A percentile compares a stretch with the other conserved stretches of the same genome.
phyloP scores from a whole-genome alignment of 2,888 invertebrate species.

The Vesta saturnalis region DNA sequence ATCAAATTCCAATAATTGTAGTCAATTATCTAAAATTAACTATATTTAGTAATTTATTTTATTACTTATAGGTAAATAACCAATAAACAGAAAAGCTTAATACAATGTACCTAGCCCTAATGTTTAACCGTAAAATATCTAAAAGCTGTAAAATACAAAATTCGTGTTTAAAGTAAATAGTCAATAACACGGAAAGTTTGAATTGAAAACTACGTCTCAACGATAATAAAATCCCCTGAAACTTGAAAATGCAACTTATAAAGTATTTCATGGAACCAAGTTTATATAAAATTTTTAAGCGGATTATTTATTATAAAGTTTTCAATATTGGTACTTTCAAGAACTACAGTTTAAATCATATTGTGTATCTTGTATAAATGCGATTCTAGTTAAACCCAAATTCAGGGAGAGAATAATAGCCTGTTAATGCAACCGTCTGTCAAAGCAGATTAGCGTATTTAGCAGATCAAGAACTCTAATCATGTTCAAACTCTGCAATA shows the following conservation, averaged over 20 bases:
- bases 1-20: too few species aligned
- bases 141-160: slow-evolving; percentile 1
- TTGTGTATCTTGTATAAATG: slow-evolving; percentile 21
- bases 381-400: slow-evolving; percentile 28
- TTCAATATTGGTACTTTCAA: background rate
- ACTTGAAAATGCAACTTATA: slow-evolving; percentile 1
- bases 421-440: slow-evolving; percentile 45
- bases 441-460: slow-evolving; percentile 46
- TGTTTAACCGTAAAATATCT: too few species aligned
- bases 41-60: too few species aligned
- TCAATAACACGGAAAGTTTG: background rate
- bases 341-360: slow-evolving; percentile 27
- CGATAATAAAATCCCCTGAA: background rate
- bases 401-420: slow-evolving; percentile 37
- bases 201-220: slow-evolving; percentile 1
- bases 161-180: background rate
- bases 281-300: slow-evolving; percentile 1
- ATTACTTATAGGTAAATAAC: too few species aligned
- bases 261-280: background rate
- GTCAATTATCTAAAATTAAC: too few species aligned
- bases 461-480: slow-evolving; percentile 44
- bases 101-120: too few species aligned
- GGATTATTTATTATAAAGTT: background rate
- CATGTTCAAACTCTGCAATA: slow-evolving; percentile 35
- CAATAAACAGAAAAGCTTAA: too few species aligned